Base-by-base conservation (phyloP, 2,113 vertebrate species). In the Nibea albiflora region DNA sequence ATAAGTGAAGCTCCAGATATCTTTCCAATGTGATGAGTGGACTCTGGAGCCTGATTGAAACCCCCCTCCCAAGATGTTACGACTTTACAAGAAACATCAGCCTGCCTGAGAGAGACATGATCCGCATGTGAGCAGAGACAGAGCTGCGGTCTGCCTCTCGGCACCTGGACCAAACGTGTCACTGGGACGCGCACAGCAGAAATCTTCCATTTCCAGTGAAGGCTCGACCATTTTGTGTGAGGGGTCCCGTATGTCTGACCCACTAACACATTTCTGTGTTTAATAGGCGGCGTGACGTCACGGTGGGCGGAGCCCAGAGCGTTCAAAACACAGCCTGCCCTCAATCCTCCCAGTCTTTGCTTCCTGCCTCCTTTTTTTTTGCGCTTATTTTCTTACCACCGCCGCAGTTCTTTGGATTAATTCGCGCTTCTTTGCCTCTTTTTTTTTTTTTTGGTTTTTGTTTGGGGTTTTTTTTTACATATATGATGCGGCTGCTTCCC, bases 211-310 rank as follows among this genome's bases (percentile, higher is more conserved):
- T 93, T 93, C 58, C 85, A 85, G 80, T 17, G 44, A 24, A 26
- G 57, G 77, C 81, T 69, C 92, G 65, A 87, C 93, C 94, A 95
- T 94, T 95, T 94, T 92, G 90, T 90, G 60, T 2, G 60, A 3
- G 4, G 64, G 65, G 64, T 50, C 92, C 93, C 91, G 92, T 90
- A 94, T 94, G 92, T 92, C 54, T 91, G 94, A 93, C 94, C 93
- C 87, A 95, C 92, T 94, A 93, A 94, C 94, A 95, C 91, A 92
- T 31, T 88, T 94, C 76, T 53, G 69, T 53, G 69, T 4, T 15
- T 42, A 0, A 49, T 4, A 52, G 64, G 24, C 39, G 19, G 12
- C 0, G 47, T 90, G 84, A 91, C 92, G 91, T 90, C 78, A 85
- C 15, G 0, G 7, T 63, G 82, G 93, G 94, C 85, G 93, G 92